Evolutionary conservation across 2,888 invertebrate genomes (phyloP).

Genomic region (Lepidochrysops patricia): DNA sequence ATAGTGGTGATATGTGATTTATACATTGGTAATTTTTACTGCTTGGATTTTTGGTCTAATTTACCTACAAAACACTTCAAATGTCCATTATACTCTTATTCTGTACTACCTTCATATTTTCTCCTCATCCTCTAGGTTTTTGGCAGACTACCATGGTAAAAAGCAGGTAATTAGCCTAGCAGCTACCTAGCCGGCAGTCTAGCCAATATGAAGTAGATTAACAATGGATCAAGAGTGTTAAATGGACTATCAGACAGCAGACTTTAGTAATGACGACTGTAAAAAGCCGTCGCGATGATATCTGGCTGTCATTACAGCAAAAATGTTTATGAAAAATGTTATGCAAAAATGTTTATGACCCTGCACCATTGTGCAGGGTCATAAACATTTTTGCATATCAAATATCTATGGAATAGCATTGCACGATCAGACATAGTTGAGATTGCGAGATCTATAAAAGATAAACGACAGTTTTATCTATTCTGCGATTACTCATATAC

Average conservation of each 20-base stretch:
- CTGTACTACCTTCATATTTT: too few species aligned
- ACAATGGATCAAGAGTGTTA: slow-evolving; percentile 4
- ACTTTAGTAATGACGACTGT: background rate
- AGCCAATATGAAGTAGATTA: background rate
- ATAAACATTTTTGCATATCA: background rate
- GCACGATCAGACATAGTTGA: background rate
- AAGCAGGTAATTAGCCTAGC: background rate
- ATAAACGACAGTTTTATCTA: background rate
- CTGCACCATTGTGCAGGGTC: background rate
- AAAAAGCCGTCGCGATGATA: background rate
- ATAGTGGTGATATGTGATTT: too few species aligned
- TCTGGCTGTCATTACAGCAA: too few species aligned
- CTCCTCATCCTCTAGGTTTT: too few species aligned
- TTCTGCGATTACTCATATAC: too few species aligned
- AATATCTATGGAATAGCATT: background rate
- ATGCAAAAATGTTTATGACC: too few species aligned
- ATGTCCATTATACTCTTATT: too few species aligned
- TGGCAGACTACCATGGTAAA: background rate
- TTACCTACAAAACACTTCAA: too few species aligned
- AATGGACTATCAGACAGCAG: background rate
- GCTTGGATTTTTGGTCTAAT: too few species aligned
- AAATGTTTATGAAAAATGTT: too few species aligned
- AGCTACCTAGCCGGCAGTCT: background rate
- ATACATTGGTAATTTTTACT: too few species aligned
- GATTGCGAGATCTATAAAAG: background rate